Conservation (phyloP, 2,888 invertebrate species). For the Athalia cordata region DNA sequence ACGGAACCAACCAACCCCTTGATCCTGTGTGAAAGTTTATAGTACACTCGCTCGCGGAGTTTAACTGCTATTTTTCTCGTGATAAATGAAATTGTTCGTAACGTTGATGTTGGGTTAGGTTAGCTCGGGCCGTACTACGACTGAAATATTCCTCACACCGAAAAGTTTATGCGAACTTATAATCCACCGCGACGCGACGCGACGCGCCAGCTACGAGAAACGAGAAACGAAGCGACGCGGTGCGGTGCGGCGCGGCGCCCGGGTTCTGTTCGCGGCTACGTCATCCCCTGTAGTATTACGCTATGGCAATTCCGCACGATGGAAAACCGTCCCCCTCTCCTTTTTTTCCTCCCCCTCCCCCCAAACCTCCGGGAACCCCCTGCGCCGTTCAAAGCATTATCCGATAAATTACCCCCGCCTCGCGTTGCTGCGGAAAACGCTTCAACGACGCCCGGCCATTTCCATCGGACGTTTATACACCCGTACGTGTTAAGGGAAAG, state of each 20-base stretch:
- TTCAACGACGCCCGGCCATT: constrained; percentile 20
- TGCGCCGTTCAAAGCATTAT: constrained; percentile 17
- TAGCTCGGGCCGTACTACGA: too few species aligned
- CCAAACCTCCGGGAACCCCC: too few species aligned
- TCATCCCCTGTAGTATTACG: neutral
- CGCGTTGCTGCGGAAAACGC: constrained; percentile 12
- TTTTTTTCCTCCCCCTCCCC: neutral
- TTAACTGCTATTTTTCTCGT: constrained; percentile 67
- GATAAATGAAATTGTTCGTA: constrained; percentile 70
- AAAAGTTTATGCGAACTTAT: constrained; percentile 46
- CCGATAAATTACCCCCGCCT: constrained; percentile 31
- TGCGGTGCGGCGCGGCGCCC: neutral
- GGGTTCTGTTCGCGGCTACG: neutral
- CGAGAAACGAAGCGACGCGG: neutral
- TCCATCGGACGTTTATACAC: constrained; percentile 9
- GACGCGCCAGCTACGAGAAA: neutral
- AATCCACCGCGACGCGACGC: constrained; percentile 36
- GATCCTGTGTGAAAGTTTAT: constrained; percentile 53
- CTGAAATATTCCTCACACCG: neutral
- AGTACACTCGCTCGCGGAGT: constrained; percentile 57
- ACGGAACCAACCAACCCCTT: neutral
- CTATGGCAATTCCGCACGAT: too few species aligned
- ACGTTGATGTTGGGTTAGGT: constrained; percentile 44
- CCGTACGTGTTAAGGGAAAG: neutral
- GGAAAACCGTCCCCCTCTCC: neutral